These are phyloP conservation scores for Notocelia uddmanniana DNA, from an alignment of 2,888 invertebrate species.

Conservation along the genomic window DNA sequence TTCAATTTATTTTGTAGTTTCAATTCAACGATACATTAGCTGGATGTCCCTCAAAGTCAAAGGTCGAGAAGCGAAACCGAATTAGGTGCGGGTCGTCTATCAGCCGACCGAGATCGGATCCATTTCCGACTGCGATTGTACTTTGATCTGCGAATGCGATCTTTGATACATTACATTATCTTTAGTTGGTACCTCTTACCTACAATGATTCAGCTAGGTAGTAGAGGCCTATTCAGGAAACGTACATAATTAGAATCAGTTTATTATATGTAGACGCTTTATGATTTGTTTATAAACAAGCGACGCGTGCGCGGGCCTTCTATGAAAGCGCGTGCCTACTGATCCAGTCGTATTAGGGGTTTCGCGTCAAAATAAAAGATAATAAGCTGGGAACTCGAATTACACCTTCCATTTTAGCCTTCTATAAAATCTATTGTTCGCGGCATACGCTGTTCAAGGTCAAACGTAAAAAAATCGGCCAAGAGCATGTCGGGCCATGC, in stretches of 20 bases:
- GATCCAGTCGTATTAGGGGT: too few relatives aligned
- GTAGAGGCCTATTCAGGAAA: neutral
- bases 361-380: too few relatives aligned
- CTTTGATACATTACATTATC: constrained; percentile 33
- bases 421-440: too few relatives aligned
- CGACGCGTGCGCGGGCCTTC: too few relatives aligned
- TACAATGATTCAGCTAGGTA: neutral
- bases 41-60: constrained; percentile 21
- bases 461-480: too few relatives aligned
- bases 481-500: too few relatives aligned
- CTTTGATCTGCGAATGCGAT: constrained; percentile 33
- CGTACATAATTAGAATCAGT: neutral
- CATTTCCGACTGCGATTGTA: constrained; percentile 26
- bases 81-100: constrained; percentile 32
- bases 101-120: constrained; percentile 28
- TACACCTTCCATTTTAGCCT: too few relatives aligned
- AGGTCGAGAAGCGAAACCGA: constrained; percentile 34
- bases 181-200: neutral
- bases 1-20: constrained; percentile 4
- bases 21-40: constrained; percentile 8
- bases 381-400: too few relatives aligned
- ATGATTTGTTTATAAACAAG: neutral
- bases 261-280: neutral
- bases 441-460: too few relatives aligned
- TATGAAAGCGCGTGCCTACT: too few relatives aligned